Base-by-base conservation (phyloP, 2,888 invertebrate genomes). In the Holacanthella duospinosa region DNA sequence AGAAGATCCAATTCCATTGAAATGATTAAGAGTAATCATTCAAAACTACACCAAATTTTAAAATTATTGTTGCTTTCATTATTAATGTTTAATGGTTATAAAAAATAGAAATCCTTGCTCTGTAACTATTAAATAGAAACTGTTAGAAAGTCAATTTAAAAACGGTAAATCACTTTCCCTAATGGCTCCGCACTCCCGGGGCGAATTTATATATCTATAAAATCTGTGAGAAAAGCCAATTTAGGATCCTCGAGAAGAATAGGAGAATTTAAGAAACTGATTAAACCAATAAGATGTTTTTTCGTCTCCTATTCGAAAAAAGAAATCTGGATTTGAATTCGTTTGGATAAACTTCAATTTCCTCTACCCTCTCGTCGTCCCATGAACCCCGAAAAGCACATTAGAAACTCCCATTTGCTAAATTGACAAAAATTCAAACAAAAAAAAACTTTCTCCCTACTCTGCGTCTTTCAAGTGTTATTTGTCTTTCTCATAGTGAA, bases 321-420 rank as follows among this genome's bases (percentile, higher is more conserved):
- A 36, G 16, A 16, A 36, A 36, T 36, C 36, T n/a, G n/a, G n/a
- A n/a, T n/a, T n/a, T n/a, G n/a, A 36, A 12, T 36, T 48, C 48
- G 4, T 48, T 48, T 21, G 4, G 21, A 21, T 48, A 48, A 21
- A 16, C 6, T 36, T 36, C 36, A 21, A 48, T 48, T 48, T 48
- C 48, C 48, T 21, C 36, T 4, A 16, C n/a, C 48, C 21, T n/a
- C 48, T 48, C 48, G 16, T 48, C 21, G 21, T 48, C 48, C 48
- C 48, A 21, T 48, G 48, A 48, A 48, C 48, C 48, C n/a, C 21
- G 21, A 48, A 48, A 48, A 48, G 48, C 12, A 48, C 48, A 48
- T 48, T 48, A 48, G 48, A 48, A 48, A 48, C 19, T 48, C 48
- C 48, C 48, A 48, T 48, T 48, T 48, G 48, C 48, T 48, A 48